Percentiles rank a stretch among this genome's conserved stretches.
Conservation (phyloP, 1,140 invertebrate genomes). For the Trinorchestia longiramus region DNA sequence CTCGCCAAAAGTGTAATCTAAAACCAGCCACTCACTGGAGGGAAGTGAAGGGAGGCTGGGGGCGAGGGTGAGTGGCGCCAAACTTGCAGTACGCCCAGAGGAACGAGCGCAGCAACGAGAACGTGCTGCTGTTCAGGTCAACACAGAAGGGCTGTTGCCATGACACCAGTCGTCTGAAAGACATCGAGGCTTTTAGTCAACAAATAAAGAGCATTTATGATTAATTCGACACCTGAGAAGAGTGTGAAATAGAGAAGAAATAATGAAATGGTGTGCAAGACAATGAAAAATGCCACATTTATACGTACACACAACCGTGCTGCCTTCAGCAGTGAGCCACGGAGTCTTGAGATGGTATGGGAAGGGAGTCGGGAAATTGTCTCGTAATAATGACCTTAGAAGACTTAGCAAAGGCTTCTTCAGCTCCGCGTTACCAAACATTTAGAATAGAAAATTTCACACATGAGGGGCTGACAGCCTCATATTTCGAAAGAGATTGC, state of each 20-base stretch:
- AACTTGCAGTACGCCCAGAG: constrained; percentile 75
- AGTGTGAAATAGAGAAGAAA: neutral
- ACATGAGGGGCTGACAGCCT: too few relatives aligned
- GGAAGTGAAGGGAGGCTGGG: constrained; percentile 64
- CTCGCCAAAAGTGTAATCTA: too few relatives aligned
- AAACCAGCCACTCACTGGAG: constrained; percentile 11
- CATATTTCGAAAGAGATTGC: too few relatives aligned
- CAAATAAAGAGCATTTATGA: neutral
- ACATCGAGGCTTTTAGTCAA: neutral
- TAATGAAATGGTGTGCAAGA: neutral
- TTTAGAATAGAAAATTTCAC: too few relatives aligned
- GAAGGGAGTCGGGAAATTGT: too few relatives aligned
- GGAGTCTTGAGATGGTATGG: neutral
- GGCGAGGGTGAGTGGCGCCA: constrained; percentile 71
- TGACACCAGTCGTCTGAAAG: constrained; percentile 73
- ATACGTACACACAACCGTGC: too few relatives aligned
- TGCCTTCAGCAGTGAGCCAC: neutral
- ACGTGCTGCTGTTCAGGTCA: constrained; percentile 77
- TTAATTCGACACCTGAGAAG: neutral
- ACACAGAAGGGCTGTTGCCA: constrained; percentile 77
- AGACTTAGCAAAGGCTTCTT: too few relatives aligned
- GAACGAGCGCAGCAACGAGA: constrained; percentile 74
- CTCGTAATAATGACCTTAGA: too few relatives aligned
- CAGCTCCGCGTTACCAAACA: too few relatives aligned
- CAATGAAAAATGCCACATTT: too few relatives aligned